Evolutionary conservation across 2,113 vertebrate species (phyloP).

Genomic region (Cercopithecus mona): DNA sequence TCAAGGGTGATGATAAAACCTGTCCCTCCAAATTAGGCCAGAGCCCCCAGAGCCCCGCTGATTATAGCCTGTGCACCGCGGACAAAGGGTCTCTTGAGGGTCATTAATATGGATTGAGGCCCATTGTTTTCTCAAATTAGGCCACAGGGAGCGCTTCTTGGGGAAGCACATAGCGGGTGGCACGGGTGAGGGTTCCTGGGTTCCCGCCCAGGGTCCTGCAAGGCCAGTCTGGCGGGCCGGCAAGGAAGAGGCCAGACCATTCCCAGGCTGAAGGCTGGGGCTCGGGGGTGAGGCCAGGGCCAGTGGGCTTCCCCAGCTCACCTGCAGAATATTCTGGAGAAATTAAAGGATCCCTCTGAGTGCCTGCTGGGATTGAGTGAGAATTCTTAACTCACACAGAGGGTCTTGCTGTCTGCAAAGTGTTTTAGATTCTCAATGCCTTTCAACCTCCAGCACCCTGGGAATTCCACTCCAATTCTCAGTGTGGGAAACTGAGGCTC

Average conservation of each 20-base stretch:
- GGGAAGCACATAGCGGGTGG: neutral
- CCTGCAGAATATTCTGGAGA: neutral
- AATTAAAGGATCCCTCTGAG: neutral
- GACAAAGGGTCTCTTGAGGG: conserved; percentile 85
- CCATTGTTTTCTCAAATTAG: conserved; percentile 90
- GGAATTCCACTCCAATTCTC: neutral
- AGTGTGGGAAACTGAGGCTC: neutral
- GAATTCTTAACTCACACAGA: fast-evolving
- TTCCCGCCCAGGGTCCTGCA: neutral
- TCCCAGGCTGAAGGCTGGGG: neutral
- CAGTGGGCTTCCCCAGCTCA: neutral
- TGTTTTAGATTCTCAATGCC: fast-evolving
- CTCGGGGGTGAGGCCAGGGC: neutral
- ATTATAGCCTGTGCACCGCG: conserved; percentile 84
- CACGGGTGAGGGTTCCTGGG: neutral
- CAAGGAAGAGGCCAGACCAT: neutral
- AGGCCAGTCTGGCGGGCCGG: neutral
- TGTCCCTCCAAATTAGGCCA: conserved; percentile 87
- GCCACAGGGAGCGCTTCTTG: conserved; percentile 74
- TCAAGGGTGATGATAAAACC: conserved; percentile 87
- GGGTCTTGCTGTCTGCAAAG: neutral
- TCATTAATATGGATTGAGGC: conserved; percentile 85
- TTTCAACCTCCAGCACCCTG: too few species aligned
- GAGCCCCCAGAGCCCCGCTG: conserved; percentile 82
- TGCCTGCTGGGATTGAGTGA: fast-evolving